Evolutionary conservation across 2,113 vertebrate species (phyloP).

Genomic region (Hippocampus zosterae): DNA sequence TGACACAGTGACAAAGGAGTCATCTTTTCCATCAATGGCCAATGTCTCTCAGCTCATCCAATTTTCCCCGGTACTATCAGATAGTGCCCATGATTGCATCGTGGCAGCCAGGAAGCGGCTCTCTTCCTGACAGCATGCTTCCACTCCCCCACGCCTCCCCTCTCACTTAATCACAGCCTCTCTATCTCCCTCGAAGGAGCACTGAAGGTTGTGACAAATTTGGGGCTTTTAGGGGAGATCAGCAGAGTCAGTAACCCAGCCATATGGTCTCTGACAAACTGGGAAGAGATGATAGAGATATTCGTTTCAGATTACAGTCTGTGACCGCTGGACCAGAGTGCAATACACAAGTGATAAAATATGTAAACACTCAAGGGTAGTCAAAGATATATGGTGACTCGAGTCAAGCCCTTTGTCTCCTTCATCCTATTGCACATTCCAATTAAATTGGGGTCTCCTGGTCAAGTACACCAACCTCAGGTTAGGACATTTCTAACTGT

Average conservation of each 20-base stretch:
- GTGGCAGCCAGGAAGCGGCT: slow-evolving; percentile 65
- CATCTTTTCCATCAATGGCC: slow-evolving; percentile 75
- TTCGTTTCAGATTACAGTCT: slow-evolving; percentile 43
- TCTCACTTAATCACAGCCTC: slow-evolving; percentile 42
- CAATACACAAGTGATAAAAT: slow-evolving; percentile 38
- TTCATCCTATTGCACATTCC: slow-evolving; percentile 19
- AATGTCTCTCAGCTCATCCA: slow-evolving; percentile 69
- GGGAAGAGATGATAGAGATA: slow-evolving; percentile 45
- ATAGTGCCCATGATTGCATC: slow-evolving; percentile 72
- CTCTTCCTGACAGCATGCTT: slow-evolving; percentile 63
- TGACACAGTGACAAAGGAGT: slow-evolving; percentile 77
- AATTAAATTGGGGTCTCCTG: slow-evolving; percentile 34
- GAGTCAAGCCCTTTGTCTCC: slow-evolving; percentile 33
- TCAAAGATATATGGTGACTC: slow-evolving; percentile 26
- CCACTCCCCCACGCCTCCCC: neutral
- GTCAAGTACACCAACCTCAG: neutral
- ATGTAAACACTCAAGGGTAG: slow-evolving; percentile 43
- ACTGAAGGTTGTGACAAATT: slow-evolving; percentile 65
- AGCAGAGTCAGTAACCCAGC: slow-evolving; percentile 45
- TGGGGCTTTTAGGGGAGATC: slow-evolving; percentile 59
- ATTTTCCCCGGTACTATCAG: slow-evolving; percentile 73
- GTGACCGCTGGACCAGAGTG: slow-evolving; percentile 20
- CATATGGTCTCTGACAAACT: slow-evolving; percentile 41
- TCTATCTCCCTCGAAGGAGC: slow-evolving; percentile 53
- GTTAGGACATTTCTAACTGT: slow-evolving; percentile 6